A percentile compares a stretch with the other conserved stretches of the same genome.
Evolutionary conservation across 1,140 invertebrate species (phyloP).

Genomic region (Diachasmimorpha longicaudata): DNA sequence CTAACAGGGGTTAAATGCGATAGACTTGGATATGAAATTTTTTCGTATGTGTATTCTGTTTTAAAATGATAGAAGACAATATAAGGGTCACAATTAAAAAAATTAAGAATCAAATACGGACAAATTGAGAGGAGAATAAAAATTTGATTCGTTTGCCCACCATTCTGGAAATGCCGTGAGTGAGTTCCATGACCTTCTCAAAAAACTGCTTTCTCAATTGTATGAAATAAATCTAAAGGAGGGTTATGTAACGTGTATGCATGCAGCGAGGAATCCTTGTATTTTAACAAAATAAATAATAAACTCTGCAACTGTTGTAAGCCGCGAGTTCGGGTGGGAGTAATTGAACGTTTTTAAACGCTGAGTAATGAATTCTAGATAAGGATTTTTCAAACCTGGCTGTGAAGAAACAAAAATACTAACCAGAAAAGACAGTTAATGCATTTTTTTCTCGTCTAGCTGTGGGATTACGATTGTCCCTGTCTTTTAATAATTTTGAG

Average conservation of each 20-base stretch:
- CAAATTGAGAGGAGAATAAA: too few relatives aligned
- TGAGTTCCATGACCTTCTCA: background rate
- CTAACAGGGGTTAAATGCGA: too few relatives aligned
- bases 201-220: background rate
- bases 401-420: background rate
- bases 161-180: background rate
- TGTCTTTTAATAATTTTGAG: background rate
- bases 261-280: background rate
- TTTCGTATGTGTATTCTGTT: too few relatives aligned
- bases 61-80: too few relatives aligned
- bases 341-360: background rate
- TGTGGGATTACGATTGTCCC: background rate
- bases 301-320: background rate
- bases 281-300: background rate
- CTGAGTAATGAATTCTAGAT: background rate
- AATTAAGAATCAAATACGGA: background rate
- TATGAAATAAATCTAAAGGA: background rate
- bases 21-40: too few relatives aligned
- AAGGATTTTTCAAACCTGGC: slow-evolving; percentile 8
- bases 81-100: background rate
- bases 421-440: background rate
- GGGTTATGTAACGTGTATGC: background rate
- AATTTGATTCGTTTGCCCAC: too few relatives aligned
- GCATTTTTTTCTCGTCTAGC: background rate
- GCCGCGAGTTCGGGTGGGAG: background rate